Conservation (phyloP, 2,113 vertebrate genomes). For the Micronycteris hirsuta region DNA sequence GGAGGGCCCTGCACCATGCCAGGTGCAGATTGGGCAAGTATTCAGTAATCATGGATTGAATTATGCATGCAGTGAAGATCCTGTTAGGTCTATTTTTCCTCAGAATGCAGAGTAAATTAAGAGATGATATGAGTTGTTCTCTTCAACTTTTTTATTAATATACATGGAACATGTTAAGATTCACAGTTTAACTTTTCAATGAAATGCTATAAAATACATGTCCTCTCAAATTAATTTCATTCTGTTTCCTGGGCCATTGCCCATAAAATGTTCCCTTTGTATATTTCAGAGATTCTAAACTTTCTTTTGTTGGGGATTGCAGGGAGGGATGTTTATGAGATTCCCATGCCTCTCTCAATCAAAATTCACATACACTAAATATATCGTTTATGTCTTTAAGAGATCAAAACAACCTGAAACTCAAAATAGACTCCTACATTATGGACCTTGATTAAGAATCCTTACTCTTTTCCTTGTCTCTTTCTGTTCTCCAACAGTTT, state of each 20-base stretch:
- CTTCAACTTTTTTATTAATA: neutral
- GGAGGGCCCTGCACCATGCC: neutral
- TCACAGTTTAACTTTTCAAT: neutral
- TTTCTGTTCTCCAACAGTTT: neutral
- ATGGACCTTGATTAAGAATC: neutral
- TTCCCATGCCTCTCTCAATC: neutral
- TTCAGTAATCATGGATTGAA: neutral
- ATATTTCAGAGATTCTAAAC: neutral
- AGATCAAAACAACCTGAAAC: neutral
- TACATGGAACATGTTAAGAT: neutral
- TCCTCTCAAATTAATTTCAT: neutral
- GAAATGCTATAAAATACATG: neutral
- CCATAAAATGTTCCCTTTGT: neutral
- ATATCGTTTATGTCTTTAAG: neutral
- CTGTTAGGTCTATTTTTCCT: neutral
- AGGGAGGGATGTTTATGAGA: neutral
- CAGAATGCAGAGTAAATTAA: neutral
- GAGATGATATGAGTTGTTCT: neutral
- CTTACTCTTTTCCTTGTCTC: neutral
- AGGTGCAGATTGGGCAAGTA: neutral
- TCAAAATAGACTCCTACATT: neutral
- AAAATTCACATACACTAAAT: neutral
- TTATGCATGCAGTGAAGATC: neutral
- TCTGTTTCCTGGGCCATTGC: neutral
- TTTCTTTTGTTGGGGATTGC: neutral